These are phyloP conservation scores for Poeciliopsis turneri DNA, from an alignment of 2,797 vertebrate genomes.

Conservation along the genomic window DNA sequence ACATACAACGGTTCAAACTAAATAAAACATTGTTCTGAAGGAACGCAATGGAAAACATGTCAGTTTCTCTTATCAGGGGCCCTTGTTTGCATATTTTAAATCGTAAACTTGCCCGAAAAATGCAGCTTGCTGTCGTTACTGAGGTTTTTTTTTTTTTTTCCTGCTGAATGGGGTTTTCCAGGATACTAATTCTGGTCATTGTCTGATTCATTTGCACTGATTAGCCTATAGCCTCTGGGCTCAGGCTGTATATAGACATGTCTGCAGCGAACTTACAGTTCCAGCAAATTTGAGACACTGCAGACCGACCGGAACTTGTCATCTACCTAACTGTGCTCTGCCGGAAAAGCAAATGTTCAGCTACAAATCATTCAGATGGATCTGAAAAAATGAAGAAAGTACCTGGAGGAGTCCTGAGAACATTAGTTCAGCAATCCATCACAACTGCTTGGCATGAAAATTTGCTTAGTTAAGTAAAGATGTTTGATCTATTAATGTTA, in stretches of 20 bases:
- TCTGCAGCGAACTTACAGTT: constrained; percentile 68
- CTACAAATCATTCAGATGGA: constrained; percentile 7
- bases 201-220: constrained; percentile 70
- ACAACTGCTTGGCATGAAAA: neutral
- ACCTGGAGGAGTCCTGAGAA: neutral
- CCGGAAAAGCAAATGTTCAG: constrained; percentile 16
- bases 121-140: constrained; percentile 23
- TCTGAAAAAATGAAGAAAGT: neutral
- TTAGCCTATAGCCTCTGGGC: constrained; percentile 68
- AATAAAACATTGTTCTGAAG: neutral
- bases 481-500: neutral
- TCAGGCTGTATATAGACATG: constrained; percentile 61
- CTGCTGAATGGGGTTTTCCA: constrained; percentile 70
- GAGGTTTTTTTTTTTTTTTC: constrained; percentile 35
- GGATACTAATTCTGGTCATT: constrained; percentile 67
- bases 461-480: neutral
- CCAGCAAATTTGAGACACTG: constrained; percentile 64
- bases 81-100: neutral
- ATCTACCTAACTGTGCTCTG: constrained; percentile 38
- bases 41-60: neutral
- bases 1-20: neutral
- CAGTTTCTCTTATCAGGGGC: neutral
- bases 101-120: constrained; percentile 23
- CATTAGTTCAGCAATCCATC: neutral
- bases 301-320: constrained; percentile 62